Evolutionary conservation across 2,113 vertebrate genomes (phyloP), one percentile per base, ranked within the genome.

Genomic region (Psittacula cyanocephala): DNA sequence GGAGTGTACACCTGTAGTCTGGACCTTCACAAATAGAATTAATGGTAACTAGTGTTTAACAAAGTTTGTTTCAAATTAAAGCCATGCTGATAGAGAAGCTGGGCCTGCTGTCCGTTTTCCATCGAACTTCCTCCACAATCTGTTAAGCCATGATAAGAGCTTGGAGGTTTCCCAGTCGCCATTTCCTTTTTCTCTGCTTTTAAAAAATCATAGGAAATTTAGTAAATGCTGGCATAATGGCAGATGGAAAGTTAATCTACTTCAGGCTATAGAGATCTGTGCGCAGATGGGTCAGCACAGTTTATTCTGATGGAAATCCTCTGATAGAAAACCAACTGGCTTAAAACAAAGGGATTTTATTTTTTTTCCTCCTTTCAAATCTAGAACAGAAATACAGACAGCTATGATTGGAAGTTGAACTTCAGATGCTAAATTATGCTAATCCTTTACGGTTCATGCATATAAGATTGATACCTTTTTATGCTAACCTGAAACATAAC

Each of bases 281-380:
- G 22, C 74, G 31, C 55, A 89, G 55, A 53, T 84, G 37, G 50
- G 23, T 87, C 77, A 86, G 46, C 23, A 28, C 2, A 2, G 52
- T 33, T 95, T 75, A 78, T 72, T 87, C 60, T 64, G 46, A 84
- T 91, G 22, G 25, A 96, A 95, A 92, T 50, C 28, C 57, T 75
- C 35, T 43, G 41, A 63, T 17, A 41, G 31, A 67, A 88, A 89
- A 79, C 13, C 71, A 55, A 46, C 4, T 41, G 23, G 19, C 18
- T 75, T 79, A 78, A 78, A 94, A 74, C 10, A 74, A 39, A 84
- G 17, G 63, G 25, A 25, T 37, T 22, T 11, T 22, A 22, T 7
- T 37, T 25, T 31, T 68, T 68, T 53, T 18, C 0, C 4, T 8
- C 10, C 12, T 89, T 85, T 85, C 19, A 37, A 78, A 44, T 65